Base-by-base conservation (phyloP, 2,113 vertebrate genomes). In the Thymallus thymallus region DNA sequence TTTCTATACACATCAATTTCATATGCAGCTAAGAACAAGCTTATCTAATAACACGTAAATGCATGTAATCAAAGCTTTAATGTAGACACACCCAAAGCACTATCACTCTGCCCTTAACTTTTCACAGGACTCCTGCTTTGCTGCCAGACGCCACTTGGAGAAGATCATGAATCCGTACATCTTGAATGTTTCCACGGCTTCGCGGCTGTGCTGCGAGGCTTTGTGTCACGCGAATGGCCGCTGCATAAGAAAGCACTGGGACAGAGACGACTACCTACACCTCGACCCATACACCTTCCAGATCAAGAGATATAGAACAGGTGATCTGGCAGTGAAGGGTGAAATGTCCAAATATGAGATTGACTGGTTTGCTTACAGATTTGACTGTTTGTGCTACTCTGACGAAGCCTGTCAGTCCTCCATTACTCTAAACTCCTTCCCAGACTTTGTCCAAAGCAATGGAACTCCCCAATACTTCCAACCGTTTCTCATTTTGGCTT, bases 131-230 rank as follows among this genome's bases (percentile, higher is more conserved):
- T 82, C 91, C 62, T 97, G 95, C 73, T 81, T 70, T 1, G 77
- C 78, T 5, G 88, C 94, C 30, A 85, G 88, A 20, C 83, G 64
- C 66, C 93, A 94, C 78, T 68, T 95, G 66, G 75, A 84, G 9
- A 80, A 48, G 0, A 84, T 80, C 30, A 80, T 96, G 85, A 94
- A 89, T 62, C 93, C 88, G 0, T 97, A 96, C 77, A 80, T 96
- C 79, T 76, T 96, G 76, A 96, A 96, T 0, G 84, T 95, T 69
- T 91, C 95, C 0, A 90, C 89, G 46, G 94, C 94, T n/a, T 81
- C 92, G 12, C 89, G 55, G 80, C 86, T 94, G 61, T 96, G 95
- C 68, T 93, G 91, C 75, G 71, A 82, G 35, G 89, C 84, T 10
- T 80, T 96, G 22, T 96, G 94, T 51, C 80, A 84, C n/a, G 80